Conservation (phyloP, 2,113 vertebrate genomes). For the Ceratotherium simum region DNA sequence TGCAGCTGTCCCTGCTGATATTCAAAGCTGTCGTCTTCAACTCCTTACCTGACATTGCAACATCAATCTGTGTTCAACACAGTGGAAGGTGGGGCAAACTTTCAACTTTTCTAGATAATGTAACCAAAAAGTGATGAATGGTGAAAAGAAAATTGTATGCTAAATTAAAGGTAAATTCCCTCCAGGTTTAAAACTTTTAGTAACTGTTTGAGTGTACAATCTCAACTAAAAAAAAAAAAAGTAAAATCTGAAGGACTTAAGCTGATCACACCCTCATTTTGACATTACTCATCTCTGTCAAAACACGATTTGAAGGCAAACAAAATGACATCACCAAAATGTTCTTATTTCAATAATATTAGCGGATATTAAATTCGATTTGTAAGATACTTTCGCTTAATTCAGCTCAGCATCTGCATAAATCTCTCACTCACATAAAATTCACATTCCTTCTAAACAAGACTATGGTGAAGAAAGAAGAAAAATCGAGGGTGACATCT, state of each 20-base stretch:
- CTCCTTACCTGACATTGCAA: not conserved
- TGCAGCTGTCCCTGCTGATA: slow-evolving; percentile 36
- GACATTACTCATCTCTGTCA: not conserved
- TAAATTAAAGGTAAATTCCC: slow-evolving; percentile 58
- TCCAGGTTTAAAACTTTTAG: slow-evolving; percentile 26
- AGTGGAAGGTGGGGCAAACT: not conserved
- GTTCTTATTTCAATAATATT: slow-evolving; percentile 44
- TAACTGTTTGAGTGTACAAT: fast-evolving
- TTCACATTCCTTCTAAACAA: not conserved
- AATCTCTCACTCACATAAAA: not conserved
- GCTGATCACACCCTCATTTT: not conserved
- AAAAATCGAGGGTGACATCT: not conserved
- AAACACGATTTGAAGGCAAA: slow-evolving; percentile 30
- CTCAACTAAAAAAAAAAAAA: not conserved
- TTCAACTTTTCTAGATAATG: slow-evolving; percentile 63
- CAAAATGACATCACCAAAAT: not conserved
- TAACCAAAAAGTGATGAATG: not conserved
- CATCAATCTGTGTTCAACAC: slow-evolving; percentile 56
- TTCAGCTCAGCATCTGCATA: not conserved
- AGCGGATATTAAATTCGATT: not conserved
- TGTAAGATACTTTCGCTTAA: not conserved
- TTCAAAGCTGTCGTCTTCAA: slow-evolving; percentile 16
- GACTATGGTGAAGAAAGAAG: not conserved
- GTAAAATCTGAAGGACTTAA: not conserved
- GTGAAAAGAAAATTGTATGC: not conserved